Evolutionary conservation across 53 echinoderm and acorn worm species (phyloP), one percentile per base, ranked within the genome.

Genomic region (Echinometra lucunter): DNA sequence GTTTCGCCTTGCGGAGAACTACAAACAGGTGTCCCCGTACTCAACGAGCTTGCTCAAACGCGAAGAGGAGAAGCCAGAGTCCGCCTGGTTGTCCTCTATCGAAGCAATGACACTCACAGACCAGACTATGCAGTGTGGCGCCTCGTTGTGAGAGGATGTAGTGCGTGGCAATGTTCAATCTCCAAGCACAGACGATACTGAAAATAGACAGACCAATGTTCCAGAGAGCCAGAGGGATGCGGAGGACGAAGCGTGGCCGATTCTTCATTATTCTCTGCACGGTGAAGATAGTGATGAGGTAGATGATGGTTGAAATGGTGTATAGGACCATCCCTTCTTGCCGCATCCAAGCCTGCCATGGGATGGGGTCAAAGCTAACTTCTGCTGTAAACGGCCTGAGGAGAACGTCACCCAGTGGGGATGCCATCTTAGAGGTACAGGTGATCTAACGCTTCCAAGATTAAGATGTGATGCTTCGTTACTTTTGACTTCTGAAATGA

Each of bases 11-110:
- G 42, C 94, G 94, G 44, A 94, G 94, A 44, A 94, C 94, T 10
- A 94, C 94, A 66, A 94, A 94, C 66, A 94, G 13, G 94, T 94
- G 45, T 94, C 94, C 38, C 94, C 94, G 66, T 94, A 94, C 85
- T 94, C 94, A 2, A 94, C 45, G 6, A 94, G 94, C 87, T 94
- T 94, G 45, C 94, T 94, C 40, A 94, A n/a, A 12, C 1, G 66
- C 94, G 85, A 94, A 94, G 42, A 83, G 83, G 45, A 94, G 66
- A 0, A 94, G 87, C 94, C 94, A 94, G 37, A 94, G 30, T 23
- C 57, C 40, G 3, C 57, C 94, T 11, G 94, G 85, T 60, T 94
- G 58, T 37, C 83, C 94, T 4, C 58, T 32, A 37, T 82, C 85
- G 66, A 83, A 94, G 66, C 94, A 94, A 17, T 58, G 63, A 8